Evolutionary conservation across 2,888 invertebrate species (phyloP).

Genomic region (Dicycla oo): DNA sequence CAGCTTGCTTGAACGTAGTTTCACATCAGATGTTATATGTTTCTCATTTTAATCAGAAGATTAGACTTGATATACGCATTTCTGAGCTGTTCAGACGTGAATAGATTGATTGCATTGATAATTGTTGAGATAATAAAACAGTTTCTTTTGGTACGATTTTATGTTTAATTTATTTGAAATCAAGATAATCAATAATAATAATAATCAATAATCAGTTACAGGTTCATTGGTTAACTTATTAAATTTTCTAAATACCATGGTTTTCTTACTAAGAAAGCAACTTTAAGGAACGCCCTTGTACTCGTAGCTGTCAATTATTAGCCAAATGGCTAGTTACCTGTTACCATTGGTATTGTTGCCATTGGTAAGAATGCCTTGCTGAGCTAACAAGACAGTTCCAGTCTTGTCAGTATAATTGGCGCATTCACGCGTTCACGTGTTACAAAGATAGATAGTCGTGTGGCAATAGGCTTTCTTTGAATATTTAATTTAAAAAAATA

Average conservation of each 20-base stretch:
- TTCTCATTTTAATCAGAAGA: constrained; percentile 35
- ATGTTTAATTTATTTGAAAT: not conserved
- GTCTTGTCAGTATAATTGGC: constrained; percentile 22
- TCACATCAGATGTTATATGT: constrained; percentile 31
- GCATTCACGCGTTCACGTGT: not conserved
- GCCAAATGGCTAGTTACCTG: not conserved
- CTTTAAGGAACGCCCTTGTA: not conserved
- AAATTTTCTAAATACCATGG: too few species aligned
- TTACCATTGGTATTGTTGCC: not conserved
- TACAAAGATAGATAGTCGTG: not conserved
- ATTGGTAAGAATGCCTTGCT: not conserved
- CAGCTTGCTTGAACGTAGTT: constrained; percentile 22
- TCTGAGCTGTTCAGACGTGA: constrained; percentile 7
- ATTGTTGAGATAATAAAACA: not conserved
- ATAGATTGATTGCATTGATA: constrained; percentile 45
- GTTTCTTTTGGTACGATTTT: not conserved
- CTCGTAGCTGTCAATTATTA: constrained; percentile 29
- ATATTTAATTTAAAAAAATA: too few species aligned
- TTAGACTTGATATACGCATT: constrained; percentile 22
- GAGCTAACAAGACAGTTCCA: constrained; percentile 18
- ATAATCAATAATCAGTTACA: not conserved
- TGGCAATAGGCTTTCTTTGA: not conserved
- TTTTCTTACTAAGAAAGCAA: not conserved
- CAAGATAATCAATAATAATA: not conserved
- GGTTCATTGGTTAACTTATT: not conserved